A percentile compares a stretch with the other conserved stretches of the same genome.
These are phyloP conservation scores for Dicaeum eximium DNA, from an alignment of 2,113 vertebrate species.

Conservation along the genomic window DNA sequence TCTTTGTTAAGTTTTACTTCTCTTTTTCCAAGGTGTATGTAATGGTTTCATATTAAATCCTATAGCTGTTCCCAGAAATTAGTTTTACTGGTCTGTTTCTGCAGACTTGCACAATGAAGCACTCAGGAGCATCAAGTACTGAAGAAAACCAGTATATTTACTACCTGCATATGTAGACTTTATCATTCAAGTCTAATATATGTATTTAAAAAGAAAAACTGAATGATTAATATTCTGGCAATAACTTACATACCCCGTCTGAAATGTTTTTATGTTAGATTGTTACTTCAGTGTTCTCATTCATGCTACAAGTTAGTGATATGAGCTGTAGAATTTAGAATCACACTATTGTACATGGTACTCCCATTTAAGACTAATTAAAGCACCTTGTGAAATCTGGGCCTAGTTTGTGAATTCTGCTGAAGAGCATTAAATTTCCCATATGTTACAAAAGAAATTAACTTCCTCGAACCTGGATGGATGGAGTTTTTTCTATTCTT, in stretches of 20 bases:
- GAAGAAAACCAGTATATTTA: not conserved
- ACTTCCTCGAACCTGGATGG: not conserved
- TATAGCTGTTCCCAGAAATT: not conserved
- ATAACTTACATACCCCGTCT: not conserved
- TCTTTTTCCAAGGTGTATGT: not conserved
- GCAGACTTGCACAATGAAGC: not conserved
- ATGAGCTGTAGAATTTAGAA: not conserved
- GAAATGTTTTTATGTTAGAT: not conserved
- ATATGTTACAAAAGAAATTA: not conserved
- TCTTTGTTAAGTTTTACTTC: not conserved
- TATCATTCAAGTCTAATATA: not conserved
- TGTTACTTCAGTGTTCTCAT: not conserved
- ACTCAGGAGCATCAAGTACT: not conserved
- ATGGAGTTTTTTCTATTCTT: not conserved
- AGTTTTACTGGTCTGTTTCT: not conserved
- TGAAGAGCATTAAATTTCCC: not conserved
- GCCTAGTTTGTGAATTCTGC: not conserved
- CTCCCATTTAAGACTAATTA: not conserved
- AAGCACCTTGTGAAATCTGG: not conserved
- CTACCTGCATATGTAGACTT: not conserved
- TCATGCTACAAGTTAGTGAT: not conserved
- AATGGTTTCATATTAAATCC: not conserved
- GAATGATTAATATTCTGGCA: not conserved
- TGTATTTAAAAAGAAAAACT: not conserved
- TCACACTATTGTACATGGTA: not conserved